Percentiles rank a stretch among this genome's conserved stretches.
phyloP scores from a whole-genome alignment of 2,113 vertebrate species.

The Eulemur macaco region DNA sequence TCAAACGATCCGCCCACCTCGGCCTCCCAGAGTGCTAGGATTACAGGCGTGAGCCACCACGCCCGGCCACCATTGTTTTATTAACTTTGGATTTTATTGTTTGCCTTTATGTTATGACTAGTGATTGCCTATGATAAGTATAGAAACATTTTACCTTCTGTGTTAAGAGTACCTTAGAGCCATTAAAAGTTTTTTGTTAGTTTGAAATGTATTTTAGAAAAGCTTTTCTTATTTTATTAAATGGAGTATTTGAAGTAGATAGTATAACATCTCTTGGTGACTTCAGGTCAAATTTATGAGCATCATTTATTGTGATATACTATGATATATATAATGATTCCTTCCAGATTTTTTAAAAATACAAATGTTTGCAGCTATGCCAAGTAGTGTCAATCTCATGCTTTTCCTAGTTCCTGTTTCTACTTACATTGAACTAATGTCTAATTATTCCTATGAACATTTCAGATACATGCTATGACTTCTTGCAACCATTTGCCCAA shows the following conservation, averaged over 20 bases:
- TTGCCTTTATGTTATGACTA: not conserved
- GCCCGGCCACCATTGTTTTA: not conserved
- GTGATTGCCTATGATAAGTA: not conserved
- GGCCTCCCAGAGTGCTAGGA: too few species aligned
- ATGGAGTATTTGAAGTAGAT: not conserved
- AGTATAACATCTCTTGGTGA: not conserved
- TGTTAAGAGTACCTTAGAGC: not conserved
- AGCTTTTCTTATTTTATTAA: conserved; percentile 23
- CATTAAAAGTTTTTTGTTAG: not conserved
- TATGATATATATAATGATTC: not conserved
- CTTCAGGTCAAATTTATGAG: not conserved
- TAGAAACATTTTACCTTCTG: not conserved
- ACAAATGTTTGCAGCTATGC: not conserved
- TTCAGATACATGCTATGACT: not conserved
- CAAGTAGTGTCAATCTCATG: not conserved
- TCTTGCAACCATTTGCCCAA: not conserved
- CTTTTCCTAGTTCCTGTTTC: not conserved
- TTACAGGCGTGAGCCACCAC: too few species aligned
- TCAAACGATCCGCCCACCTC: too few species aligned
- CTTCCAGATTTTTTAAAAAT: not conserved
- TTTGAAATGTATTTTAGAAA: conserved; percentile 8
- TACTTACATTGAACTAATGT: not conserved
- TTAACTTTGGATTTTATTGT: conserved; percentile 27
- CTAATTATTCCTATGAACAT: not conserved
- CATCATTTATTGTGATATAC: not conserved